Conservation (phyloP, 2,888 invertebrate species). For the Sturmia bella region DNA sequence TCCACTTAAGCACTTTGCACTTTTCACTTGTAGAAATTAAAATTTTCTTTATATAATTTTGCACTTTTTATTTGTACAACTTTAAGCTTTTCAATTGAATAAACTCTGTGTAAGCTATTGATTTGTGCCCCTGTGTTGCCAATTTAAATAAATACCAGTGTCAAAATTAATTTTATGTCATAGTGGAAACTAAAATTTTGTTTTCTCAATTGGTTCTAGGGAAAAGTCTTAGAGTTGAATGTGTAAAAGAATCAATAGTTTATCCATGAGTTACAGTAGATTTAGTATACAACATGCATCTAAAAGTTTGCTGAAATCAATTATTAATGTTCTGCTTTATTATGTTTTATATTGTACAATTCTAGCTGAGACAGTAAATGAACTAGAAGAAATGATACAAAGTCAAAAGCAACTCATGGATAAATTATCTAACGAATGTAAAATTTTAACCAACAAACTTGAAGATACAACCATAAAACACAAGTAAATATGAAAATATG, state of each 20-base stretch:
- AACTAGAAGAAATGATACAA: slow-evolving; percentile 94
- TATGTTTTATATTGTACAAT: slow-evolving; percentile 72
- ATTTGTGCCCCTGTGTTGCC: slow-evolving; percentile 79
- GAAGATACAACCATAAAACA: slow-evolving; percentile 93
- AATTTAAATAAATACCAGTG: slow-evolving; percentile 26
- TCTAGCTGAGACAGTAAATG: slow-evolving; percentile 94
- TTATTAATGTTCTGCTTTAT: not conserved
- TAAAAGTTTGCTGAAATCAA: not conserved
- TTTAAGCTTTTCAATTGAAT: slow-evolving; percentile 48
- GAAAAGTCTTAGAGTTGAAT: not conserved
- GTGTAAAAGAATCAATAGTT: slow-evolving; percentile 84
- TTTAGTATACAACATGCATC: not conserved
- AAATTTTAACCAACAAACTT: slow-evolving; percentile 93
- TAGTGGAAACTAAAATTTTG: not conserved
- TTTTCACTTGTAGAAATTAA: slow-evolving; percentile 32
- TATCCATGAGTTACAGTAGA: slow-evolving; percentile 85
- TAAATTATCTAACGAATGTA: slow-evolving; percentile 94
- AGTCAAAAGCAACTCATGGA: slow-evolving; percentile 96
- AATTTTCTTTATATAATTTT: too few species aligned
- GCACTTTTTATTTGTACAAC: slow-evolving; percentile 34
- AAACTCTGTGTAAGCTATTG: slow-evolving; percentile 82
- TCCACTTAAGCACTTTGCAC: not conserved
- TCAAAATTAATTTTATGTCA: not conserved
- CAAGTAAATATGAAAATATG: slow-evolving; percentile 84
- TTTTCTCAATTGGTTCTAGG: slow-evolving; percentile 6